Conservation (phyloP, 2,113 vertebrate genomes). For the Bubalus kerabau region DNA sequence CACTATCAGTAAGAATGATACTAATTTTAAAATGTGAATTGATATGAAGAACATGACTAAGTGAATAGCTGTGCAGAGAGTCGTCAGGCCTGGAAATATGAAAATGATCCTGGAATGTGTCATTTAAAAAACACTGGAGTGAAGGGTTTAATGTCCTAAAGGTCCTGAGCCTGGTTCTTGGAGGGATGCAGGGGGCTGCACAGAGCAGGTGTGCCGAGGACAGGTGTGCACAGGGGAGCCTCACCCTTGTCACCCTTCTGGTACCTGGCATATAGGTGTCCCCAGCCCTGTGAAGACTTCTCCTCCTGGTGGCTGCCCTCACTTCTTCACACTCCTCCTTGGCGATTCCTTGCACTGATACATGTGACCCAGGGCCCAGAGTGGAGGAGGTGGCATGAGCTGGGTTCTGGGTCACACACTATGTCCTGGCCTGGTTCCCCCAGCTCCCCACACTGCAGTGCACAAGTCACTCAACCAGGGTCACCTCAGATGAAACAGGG, state of each 20-base stretch:
- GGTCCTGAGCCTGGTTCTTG: not conserved
- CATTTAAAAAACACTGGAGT: not conserved
- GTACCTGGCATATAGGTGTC: not conserved
- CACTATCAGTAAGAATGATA: not conserved
- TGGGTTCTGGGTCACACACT: not conserved
- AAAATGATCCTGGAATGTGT: not conserved
- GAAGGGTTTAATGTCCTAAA: not conserved
- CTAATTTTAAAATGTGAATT: not conserved
- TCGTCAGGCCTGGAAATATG: too few relatives aligned
- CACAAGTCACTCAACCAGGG: not conserved
- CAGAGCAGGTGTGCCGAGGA: not conserved
- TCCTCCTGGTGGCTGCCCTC: not conserved
- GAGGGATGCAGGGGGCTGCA: not conserved
- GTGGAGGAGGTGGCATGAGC: too few relatives aligned
- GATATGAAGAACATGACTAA: not conserved
- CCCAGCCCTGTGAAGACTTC: not conserved
- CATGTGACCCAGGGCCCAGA: not conserved
- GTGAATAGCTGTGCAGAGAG: too few relatives aligned
- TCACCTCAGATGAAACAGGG: fast-evolving
- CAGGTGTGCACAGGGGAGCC: not conserved
- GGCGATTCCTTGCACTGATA: not conserved
- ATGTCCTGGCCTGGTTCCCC: not conserved
- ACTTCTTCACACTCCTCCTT: not conserved
- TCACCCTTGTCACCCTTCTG: not conserved
- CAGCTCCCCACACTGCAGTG: not conserved